phyloP scores from a whole-genome alignment of 2,113 vertebrate species.

The Ictalurus furcatus region DNA sequence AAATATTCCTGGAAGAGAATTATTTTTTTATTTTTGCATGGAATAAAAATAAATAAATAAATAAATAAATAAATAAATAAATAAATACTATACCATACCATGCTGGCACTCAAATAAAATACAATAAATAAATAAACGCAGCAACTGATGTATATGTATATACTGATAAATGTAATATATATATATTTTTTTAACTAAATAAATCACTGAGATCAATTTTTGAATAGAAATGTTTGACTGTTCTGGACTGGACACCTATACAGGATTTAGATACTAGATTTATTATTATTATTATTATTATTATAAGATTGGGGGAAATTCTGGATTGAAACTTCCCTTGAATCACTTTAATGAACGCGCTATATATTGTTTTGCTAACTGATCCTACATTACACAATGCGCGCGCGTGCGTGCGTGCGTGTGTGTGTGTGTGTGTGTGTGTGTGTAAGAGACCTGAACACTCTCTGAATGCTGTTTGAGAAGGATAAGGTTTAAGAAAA shows the following conservation, averaged over 20 bases:
- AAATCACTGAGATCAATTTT: background rate
- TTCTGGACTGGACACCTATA: background rate
- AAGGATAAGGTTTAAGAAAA: background rate
- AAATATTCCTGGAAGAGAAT: too few species aligned
- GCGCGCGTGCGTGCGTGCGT: background rate
- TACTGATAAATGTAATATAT: background rate
- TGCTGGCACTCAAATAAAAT: background rate
- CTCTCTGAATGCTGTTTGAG: background rate
- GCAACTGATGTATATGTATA: background rate
- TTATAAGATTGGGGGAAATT: too few species aligned
- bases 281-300: background rate
- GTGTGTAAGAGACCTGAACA: background rate
- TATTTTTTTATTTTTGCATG: background rate
- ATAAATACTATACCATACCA: background rate
- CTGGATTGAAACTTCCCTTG: background rate
- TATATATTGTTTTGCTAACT: background rate
- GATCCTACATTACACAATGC: too few species aligned
- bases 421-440: background rate
- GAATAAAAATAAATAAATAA: too few species aligned
- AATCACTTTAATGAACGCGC: background rate
- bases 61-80: too few species aligned
- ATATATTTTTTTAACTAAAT: background rate
- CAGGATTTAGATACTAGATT: background rate
- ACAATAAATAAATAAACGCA: background rate
- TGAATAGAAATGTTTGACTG: background rate